Conservation (phyloP, 2,113 vertebrate species). For the Eubucco bourcierii region DNA sequence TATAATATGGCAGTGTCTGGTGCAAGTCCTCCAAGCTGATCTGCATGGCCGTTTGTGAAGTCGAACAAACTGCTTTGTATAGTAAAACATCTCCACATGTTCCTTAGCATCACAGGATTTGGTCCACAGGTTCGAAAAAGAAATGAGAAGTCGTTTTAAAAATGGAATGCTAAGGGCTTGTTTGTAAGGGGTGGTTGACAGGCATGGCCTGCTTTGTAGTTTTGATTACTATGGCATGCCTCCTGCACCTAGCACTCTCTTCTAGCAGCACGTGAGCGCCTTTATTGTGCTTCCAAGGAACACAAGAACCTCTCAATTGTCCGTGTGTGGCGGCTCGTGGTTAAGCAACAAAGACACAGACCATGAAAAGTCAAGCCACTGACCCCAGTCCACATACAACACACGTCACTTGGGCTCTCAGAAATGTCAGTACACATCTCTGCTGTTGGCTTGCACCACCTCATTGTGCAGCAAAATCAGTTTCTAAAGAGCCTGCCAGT, state of each 20-base stretch:
- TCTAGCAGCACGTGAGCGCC: neutral
- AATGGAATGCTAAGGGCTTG: neutral
- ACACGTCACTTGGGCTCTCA: accelerated
- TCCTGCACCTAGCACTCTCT: neutral
- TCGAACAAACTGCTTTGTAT: neutral
- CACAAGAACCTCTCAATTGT: accelerated
- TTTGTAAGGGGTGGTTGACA: neutral
- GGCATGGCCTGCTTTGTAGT: accelerated
- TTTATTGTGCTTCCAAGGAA: neutral
- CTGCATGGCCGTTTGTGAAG: neutral
- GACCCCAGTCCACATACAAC: accelerated
- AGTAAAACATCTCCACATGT: neutral
- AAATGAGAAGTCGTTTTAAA: neutral
- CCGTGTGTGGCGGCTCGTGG: accelerated
- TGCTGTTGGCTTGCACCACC: neutral
- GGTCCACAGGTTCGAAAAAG: neutral
- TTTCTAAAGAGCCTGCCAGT: neutral
- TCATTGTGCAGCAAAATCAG: accelerated
- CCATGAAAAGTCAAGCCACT: neutral
- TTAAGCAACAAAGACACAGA: neutral
- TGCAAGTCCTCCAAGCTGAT: neutral
- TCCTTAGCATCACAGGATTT: neutral
- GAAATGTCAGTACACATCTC: neutral
- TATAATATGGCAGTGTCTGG: neutral
- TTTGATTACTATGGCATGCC: neutral